Evolutionary conservation across 2,888 invertebrate species (phyloP), one percentile per base, ranked within the genome.

Genomic region (Antitype chi): DNA sequence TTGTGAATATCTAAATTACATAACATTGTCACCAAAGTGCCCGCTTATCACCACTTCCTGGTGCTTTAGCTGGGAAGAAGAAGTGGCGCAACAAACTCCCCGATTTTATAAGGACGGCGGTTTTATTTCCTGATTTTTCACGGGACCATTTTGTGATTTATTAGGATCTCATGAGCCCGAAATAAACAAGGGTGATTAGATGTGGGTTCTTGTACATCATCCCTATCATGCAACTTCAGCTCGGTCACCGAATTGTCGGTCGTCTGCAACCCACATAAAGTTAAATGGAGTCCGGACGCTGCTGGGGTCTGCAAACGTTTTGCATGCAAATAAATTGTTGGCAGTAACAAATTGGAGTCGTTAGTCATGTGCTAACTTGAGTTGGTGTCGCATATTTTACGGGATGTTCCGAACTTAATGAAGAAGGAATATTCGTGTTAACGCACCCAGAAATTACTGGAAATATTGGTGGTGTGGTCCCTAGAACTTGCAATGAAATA

Each of bases 361-460:
- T 84, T 85, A 75, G 53, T 84, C 77, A 77, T 72, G 81, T 66
- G 67, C 76, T 71, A 84, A 85, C 74, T 81, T 78, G 78, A 75
- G 72, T 67, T 74, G 60, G 47, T 74, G 68, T 78, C 66, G 53
- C 57, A 64, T 81, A 73, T 81, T 81, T 81, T 71, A 82, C 70
- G 47, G 23, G 53, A 28, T 49, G 47, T 75, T 81, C 25, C 43
- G 53, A 71, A 70, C 28, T 70, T 70, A 78, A 85, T 76, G 68
- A 77, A 60, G 60, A n/a, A 59, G 57, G 64, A 74, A 55, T 59
- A 63, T 74, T 17, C 8, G 17, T 71, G 67, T 82, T 78, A 59
- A 53, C 47, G 15, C 47, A 62, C 43, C 28, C 25, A 28, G 25
- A 47, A 64, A 75, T 82, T 47, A 67, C 55, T 32, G 43, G 7